A percentile compares a stretch with the other conserved stretches of the same genome.
These are phyloP conservation scores for Crax fasciolata DNA, from an alignment of 2,797 vertebrate species.

Conservation along the genomic window DNA sequence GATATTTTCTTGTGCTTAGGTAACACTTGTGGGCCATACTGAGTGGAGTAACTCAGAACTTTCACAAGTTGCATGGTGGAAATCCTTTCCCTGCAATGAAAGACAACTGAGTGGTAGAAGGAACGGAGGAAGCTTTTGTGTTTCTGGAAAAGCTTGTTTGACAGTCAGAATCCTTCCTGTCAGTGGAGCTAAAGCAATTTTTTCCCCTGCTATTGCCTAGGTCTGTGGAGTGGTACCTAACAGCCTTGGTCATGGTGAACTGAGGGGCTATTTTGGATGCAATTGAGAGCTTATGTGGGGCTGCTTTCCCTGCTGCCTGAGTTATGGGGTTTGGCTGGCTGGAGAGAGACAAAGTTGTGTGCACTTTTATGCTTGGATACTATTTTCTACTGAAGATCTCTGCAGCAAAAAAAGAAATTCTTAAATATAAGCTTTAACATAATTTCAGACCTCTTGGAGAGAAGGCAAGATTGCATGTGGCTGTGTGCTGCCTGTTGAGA, in stretches of 20 bases:
- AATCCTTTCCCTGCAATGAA: background rate
- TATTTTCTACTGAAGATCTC: background rate
- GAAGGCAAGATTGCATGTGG: background rate
- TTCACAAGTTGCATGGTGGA: background rate
- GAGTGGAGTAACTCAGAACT: background rate
- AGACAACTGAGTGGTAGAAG: background rate
- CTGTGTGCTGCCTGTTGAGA: background rate
- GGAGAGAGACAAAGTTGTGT: background rate
- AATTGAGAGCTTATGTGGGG: accelerated
- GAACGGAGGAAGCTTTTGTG: background rate
- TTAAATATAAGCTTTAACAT: background rate
- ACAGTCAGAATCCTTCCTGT: background rate
- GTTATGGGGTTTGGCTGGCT: background rate
- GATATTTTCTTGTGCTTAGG: background rate
- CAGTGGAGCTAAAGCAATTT: background rate
- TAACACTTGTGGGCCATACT: background rate
- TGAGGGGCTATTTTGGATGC: accelerated
- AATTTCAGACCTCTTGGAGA: background rate
- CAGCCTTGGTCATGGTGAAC: background rate
- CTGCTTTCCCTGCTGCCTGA: background rate
- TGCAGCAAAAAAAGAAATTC: accelerated
- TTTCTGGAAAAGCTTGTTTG: background rate
- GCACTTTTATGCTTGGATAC: accelerated
- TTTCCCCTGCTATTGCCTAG: background rate
- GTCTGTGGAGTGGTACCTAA: background rate